Percentiles rank a stretch among this genome's conserved stretches.
Conservation (phyloP, 1,140 invertebrate species). For the Pteromalus puparum region DNA sequence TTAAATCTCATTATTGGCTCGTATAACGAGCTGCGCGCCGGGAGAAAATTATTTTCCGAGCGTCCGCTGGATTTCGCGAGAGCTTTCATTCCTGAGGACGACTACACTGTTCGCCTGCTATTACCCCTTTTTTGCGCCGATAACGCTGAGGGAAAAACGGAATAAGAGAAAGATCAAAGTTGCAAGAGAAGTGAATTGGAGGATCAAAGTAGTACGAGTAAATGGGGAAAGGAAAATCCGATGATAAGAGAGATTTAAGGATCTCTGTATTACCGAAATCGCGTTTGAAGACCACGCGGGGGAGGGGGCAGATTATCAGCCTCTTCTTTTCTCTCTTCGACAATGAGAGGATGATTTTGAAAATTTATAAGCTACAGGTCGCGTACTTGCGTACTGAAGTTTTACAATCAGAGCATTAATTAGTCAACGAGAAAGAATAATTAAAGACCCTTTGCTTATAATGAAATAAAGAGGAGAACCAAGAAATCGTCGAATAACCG, state of each 20-base stretch:
- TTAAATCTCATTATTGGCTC: slow-evolving; percentile 20
- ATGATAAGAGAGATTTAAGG: slow-evolving; percentile 33
- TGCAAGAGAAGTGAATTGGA: neutral
- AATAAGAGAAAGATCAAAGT: neutral
- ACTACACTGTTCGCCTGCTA: neutral
- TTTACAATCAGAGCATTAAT: no score
- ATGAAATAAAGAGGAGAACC: neutral
- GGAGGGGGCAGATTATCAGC: neutral
- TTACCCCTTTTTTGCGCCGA: neutral
- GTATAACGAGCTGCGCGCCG: neutral
- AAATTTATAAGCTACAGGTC: no score
- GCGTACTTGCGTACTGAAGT: no score
- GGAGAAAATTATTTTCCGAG: slow-evolving; percentile 3
- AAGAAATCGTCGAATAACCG: neutral
- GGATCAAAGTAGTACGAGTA: neutral
- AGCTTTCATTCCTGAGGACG: neutral
- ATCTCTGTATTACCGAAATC: slow-evolving; percentile 11
- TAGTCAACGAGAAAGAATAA: neutral
- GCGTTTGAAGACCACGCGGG: neutral
- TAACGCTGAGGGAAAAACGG: neutral
- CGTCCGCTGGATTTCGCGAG: neutral
- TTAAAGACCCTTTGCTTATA: no score
- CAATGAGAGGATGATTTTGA: no score
- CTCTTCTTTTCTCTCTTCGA: neutral
- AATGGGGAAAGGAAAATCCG: slow-evolving; percentile 9